Conservation (phyloP, 2,113 vertebrate genomes). For the Peucedramus taeniatus region DNA sequence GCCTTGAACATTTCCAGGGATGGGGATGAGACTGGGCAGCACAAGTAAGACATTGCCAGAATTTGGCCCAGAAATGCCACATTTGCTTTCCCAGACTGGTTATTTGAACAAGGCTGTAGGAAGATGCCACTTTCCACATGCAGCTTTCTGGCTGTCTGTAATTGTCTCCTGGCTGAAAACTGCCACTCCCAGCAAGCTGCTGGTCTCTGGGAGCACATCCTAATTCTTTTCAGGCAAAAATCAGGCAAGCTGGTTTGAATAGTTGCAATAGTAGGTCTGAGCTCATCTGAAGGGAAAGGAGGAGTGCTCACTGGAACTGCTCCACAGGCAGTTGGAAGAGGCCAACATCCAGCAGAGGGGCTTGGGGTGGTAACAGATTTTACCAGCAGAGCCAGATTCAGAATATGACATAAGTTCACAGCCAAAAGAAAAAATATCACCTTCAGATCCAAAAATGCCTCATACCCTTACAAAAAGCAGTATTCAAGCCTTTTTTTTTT, state of each 20-base stretch:
- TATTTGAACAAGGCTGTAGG: background rate
- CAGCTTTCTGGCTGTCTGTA: background rate
- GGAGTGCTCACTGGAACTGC: background rate
- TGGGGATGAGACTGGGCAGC: background rate
- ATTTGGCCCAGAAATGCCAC: background rate
- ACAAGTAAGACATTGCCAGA: background rate
- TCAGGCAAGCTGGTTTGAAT: background rate
- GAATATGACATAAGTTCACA: background rate
- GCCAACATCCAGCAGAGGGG: constrained; percentile 32
- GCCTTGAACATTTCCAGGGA: background rate
- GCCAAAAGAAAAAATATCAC: background rate
- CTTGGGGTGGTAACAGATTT: constrained; percentile 14
- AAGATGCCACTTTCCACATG: background rate
- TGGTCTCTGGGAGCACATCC: background rate
- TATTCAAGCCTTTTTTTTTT: background rate
- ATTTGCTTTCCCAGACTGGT: background rate
- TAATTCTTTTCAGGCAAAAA: background rate
- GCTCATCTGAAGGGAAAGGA: constrained; percentile 19
- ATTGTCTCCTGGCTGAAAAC: background rate
- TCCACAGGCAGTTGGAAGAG: background rate
- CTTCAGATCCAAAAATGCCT: background rate
- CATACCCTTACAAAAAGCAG: background rate
- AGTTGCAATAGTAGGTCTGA: background rate
- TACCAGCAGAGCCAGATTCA: background rate
- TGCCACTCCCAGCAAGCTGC: background rate